Base-by-base conservation (phyloP, 2,888 invertebrate species). In the Athalia circularis region DNA sequence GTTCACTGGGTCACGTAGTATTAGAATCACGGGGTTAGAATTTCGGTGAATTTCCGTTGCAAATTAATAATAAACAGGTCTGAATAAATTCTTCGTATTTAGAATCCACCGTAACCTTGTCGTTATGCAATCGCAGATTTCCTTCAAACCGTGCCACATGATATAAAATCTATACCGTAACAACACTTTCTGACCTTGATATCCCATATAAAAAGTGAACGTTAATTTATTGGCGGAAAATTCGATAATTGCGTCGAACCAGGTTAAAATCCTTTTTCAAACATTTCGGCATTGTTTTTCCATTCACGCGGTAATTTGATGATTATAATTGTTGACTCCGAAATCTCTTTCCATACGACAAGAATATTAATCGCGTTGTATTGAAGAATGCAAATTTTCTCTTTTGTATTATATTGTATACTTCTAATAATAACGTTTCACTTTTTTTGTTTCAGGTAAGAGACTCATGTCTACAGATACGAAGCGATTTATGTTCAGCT, bases 371-470 rank as follows among this genome's bases (percentile, higher is more conserved):
- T 8, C 8, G 8, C 15, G 8, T 62, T 13, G 3, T n/a, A 62
- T 13, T 62, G 3, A 4, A 62, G 5, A 8, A 62, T 62, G 8
- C 15, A 7, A 13, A 62, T 62, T 62, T 62, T 29, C 5, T 62
- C 4, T 8, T 13, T 13, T 29, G 13, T 29, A 29, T 29, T 29
- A 13, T 13, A 13, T 15, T 2, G 62, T 29, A 50, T 70, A 45
- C 72, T 72, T 4, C 47, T 72, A 3, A 8, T 29, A 29, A 29
- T 29, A 57, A 8, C 29, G 29, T 13, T 59, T 59, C 47, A 5
- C n/a, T 43, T 57, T 72, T 72, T 29, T 47, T 72, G 72, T 72
- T 72, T 13, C 72, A 72, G 72, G 72, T 72, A 72, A 72, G 72
- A 45, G n/a, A 72, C 59, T 59, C 47, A 11, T 29, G 59, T 15